These are phyloP conservation scores for Girardinus metallicus DNA, from an alignment of 2,797 vertebrate genomes.

Conservation along the genomic window DNA sequence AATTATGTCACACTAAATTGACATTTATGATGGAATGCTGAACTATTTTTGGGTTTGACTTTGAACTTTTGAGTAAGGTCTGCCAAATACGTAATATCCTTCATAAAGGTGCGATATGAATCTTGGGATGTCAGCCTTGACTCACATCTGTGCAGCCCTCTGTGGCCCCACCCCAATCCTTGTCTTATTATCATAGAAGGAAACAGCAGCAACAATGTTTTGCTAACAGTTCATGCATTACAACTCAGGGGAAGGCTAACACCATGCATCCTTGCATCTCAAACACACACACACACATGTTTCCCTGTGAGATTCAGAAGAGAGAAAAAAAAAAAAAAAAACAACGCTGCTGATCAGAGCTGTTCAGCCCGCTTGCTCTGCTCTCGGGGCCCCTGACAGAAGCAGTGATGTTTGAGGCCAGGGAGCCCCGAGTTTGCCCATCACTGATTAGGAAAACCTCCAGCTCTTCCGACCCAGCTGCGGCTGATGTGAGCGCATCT, in stretches of 20 bases:
- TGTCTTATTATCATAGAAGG: constrained; percentile 79
- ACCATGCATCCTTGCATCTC: constrained; percentile 80
- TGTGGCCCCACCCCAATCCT: constrained; percentile 40
- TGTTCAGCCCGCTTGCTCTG: constrained; percentile 69
- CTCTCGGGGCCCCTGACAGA: constrained; percentile 72
- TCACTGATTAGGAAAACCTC: constrained; percentile 80
- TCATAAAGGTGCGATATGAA: constrained; percentile 62
- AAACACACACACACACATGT: constrained; percentile 71
- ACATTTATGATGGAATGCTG: constrained; percentile 13
- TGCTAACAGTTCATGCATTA: constrained; percentile 84
- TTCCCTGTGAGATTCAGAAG: constrained; percentile 67
- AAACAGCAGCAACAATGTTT: constrained; percentile 79
- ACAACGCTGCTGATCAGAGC: constrained; percentile 74
- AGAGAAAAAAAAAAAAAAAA: constrained; percentile 17
- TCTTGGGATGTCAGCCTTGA: constrained; percentile 73
- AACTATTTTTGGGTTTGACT: constrained; percentile 32
- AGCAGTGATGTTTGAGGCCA: constrained; percentile 70
- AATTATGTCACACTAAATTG: constrained; percentile 40
- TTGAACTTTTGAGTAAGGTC: constrained; percentile 45
- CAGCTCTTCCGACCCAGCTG: constrained; percentile 44
- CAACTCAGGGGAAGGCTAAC: constrained; percentile 80
- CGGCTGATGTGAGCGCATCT: constrained; percentile 59
- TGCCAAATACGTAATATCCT: constrained; percentile 45
- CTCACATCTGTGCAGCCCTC: constrained; percentile 71
- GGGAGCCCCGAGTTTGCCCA: constrained; percentile 72